A percentile compares a stretch with the other conserved stretches of the same genome.
Conservation (phyloP, 2,113 vertebrate species). For the Bothrops jararaca region DNA sequence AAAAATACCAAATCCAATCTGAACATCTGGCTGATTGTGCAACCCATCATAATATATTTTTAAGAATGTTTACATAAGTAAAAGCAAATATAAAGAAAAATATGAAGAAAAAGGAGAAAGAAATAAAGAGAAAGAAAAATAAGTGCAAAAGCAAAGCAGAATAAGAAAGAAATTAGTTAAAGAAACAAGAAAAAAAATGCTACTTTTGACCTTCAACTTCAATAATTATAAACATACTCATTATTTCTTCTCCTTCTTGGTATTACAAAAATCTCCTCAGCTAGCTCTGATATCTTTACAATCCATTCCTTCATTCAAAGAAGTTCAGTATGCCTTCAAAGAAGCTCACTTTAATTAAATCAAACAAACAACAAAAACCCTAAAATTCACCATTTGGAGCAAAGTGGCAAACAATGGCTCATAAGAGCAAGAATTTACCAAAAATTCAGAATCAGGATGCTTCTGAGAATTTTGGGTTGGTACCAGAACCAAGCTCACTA, state of each 20-base stretch:
- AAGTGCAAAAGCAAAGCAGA: background rate
- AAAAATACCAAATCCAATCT: background rate
- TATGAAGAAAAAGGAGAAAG: background rate
- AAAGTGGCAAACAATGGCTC: background rate
- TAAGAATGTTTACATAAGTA: background rate
- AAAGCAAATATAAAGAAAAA: background rate
- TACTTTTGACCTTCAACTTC: background rate
- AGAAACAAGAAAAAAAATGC: background rate
- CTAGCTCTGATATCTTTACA: background rate
- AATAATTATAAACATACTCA: background rate
- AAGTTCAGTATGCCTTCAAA: background rate
- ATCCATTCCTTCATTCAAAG: background rate
- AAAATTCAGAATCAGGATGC: background rate
- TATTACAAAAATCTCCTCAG: background rate
- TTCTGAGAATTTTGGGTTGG: background rate
- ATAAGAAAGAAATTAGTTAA: background rate
- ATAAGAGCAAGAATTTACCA: background rate
- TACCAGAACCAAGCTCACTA: background rate
- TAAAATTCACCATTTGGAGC: background rate
- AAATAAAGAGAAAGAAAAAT: background rate
- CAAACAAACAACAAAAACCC: background rate
- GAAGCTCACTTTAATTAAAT: background rate
- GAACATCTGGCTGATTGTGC: background rate
- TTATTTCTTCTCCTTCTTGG: background rate
- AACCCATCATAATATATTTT: background rate